Conservation (phyloP, 2,797 vertebrate genomes). For the Falco novaeseelandiae region DNA sequence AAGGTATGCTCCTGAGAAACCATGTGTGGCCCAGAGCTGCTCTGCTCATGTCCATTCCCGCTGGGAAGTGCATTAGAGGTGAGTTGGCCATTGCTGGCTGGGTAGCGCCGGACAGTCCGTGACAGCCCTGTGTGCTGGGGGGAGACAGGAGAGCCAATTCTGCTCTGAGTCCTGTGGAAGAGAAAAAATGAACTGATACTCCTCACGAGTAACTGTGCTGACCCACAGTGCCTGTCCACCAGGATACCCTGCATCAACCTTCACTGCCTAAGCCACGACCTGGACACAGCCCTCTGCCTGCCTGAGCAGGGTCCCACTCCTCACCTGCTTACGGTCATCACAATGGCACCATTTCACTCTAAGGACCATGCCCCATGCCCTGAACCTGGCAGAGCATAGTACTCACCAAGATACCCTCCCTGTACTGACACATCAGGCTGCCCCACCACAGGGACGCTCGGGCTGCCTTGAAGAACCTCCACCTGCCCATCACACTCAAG, state of each 20-base stretch:
- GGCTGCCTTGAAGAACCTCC: background rate
- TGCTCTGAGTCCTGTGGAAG: slow-evolving; percentile 83
- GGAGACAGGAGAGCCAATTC: slow-evolving; percentile 79
- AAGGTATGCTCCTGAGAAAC: slow-evolving; percentile 74
- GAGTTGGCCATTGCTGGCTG: slow-evolving; percentile 82
- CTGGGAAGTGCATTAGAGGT: slow-evolving; percentile 88
- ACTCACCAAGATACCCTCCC: background rate
- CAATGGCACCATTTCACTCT: background rate
- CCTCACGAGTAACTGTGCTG: background rate
- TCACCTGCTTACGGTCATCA: background rate
- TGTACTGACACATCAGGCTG: background rate
- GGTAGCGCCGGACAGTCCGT: slow-evolving; percentile 89
- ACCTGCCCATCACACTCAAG: rapidly evolving
- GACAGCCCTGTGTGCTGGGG: slow-evolving; percentile 82
- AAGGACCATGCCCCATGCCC: background rate
- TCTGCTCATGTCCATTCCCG: slow-evolving; percentile 67
- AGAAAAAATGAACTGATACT: background rate
- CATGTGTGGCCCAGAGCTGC: slow-evolving; percentile 56
- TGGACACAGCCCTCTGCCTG: background rate
- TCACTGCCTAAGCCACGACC: background rate
- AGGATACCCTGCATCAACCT: background rate
- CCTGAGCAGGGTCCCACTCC: background rate
- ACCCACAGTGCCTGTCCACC: background rate
- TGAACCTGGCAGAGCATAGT: background rate
- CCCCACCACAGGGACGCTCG: background rate